Evolutionary conservation across 2,888 invertebrate genomes (phyloP), one percentile per base, ranked within the genome.

Genomic region (Tiphia femorata): DNA sequence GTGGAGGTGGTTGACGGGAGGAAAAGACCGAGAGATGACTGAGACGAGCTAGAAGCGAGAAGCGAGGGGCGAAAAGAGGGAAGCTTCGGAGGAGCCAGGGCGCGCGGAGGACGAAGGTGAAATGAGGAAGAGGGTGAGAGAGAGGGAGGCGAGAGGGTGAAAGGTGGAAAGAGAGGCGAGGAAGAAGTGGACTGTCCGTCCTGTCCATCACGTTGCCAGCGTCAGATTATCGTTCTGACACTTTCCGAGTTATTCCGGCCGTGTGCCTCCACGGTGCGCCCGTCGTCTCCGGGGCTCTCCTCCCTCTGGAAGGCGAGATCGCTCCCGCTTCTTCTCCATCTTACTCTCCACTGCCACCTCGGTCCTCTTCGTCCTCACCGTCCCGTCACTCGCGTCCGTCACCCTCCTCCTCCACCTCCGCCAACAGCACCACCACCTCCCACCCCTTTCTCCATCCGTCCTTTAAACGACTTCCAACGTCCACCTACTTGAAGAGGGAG

Each of bases 161-260:
- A 46, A 46, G 43, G 30, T 57, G 47, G 38, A 27, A 55, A 56
- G 54, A 48, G 52, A 58, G 50, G 46, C 46, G 69, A 64, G 58
- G 54, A 53, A 62, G 63, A 60, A 74, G 73, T 72, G 77, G 76
- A 73, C 78, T 74, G 75, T 76, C 75, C 73, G 76, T 74, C 67
- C 72, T 68, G 73, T 72, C 77, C 78, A 78, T 82, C 82, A 81
- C 78, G 76, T 82, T 74, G 82, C 81, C 73, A 71, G 77, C 80
- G 82, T 83, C 82, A 80, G 83, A 83, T 83, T 83, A 83, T 83
- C 82, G 82, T 82, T 81, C 83, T 80, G 83, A 82, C 83, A 83
- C 81, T 83, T 82, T 82, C 73, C 79, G 79, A 82, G 82, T 82
- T 83, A 83, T 82, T 81, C 81, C 77, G 76, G 76, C 75, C 78